phyloP scores from a whole-genome alignment of 2,888 invertebrate genomes.

The Melinopterus prodromus region DNA sequence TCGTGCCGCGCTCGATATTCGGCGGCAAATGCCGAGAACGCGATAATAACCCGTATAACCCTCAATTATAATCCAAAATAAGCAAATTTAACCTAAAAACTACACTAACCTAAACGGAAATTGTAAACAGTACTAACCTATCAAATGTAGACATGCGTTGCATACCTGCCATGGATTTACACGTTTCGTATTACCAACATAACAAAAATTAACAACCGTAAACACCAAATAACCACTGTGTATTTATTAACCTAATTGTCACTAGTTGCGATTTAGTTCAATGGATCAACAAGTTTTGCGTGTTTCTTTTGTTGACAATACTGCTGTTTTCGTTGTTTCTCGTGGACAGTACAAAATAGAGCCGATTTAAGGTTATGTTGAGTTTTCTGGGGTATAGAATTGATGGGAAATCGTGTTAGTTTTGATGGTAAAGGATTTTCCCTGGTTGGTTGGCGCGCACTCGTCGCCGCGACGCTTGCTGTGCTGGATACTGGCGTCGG shows the following conservation, averaged over 20 bases:
- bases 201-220: not conserved
- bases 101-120: not conserved
- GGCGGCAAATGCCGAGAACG: too few relatives aligned
- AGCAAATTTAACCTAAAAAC: not conserved
- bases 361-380: not conserved
- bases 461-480: conserved; percentile 28
- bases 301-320: not conserved
- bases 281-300: not conserved
- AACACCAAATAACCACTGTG: not conserved
- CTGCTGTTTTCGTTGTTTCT: not conserved
- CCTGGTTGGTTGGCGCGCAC: conserved; percentile 21
- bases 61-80: too few relatives aligned
- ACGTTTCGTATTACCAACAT: not conserved
- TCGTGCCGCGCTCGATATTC: too few relatives aligned
- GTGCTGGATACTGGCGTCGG: conserved; percentile 38
- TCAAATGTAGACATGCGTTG: not conserved
- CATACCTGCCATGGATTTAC: not conserved
- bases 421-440: not conserved
- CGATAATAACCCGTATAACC: too few relatives aligned
- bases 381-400: not conserved
- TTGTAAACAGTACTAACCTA: not conserved
- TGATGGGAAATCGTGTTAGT: conserved; percentile 4
- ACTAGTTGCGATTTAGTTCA: not conserved
- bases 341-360: not conserved
- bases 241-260: not conserved